phyloP scores from a whole-genome alignment of 1,140 invertebrate species.

The Brachionus rotundiformis region DNA sequence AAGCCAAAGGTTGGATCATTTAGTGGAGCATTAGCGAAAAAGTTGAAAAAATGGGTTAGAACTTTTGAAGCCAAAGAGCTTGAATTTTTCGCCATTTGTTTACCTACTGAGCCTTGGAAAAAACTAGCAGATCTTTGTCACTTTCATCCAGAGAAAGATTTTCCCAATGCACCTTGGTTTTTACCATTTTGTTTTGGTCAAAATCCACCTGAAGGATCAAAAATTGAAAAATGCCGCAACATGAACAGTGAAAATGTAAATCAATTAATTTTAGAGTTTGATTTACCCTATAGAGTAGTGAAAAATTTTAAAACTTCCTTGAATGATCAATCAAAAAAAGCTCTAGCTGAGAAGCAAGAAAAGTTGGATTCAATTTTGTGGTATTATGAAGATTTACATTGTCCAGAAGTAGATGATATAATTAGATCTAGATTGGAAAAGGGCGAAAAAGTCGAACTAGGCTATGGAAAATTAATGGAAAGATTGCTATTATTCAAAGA shows the following conservation, averaged over 20 bases:
- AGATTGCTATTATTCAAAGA: conserved; percentile 57
- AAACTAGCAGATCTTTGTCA: conserved; percentile 61
- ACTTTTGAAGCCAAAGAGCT: conserved; percentile 57
- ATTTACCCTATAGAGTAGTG: conserved; percentile 57
- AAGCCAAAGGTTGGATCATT: conserved; percentile 55
- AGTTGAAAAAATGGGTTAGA: conserved; percentile 57
- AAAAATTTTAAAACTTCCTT: conserved; percentile 55
- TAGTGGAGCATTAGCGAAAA: conserved; percentile 53
- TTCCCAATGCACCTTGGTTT: conserved; percentile 59
- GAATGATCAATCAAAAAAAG: conserved; percentile 55
- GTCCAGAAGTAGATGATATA: conserved; percentile 56
- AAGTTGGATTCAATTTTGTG: conserved; percentile 59
- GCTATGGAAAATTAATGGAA: conserved; percentile 61
- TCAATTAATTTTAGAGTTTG: conserved; percentile 54
- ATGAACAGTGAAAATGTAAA: conserved; percentile 58
- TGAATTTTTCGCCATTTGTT: conserved; percentile 58
- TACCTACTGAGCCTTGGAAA: conserved; percentile 61
- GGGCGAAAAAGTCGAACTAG: conserved; percentile 53
- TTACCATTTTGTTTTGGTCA: conserved; percentile 58
- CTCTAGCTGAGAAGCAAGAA: conserved; percentile 55
- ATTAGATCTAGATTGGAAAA: conserved; percentile 55
- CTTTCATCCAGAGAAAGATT: conserved; percentile 59
- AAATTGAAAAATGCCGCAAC: conserved; percentile 54
- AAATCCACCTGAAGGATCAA: conserved; percentile 54
- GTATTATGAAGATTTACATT: conserved; percentile 62